Evolutionary conservation across 2,888 invertebrate genomes (phyloP).

Genomic region (Pardosa pseudoannulata): DNA sequence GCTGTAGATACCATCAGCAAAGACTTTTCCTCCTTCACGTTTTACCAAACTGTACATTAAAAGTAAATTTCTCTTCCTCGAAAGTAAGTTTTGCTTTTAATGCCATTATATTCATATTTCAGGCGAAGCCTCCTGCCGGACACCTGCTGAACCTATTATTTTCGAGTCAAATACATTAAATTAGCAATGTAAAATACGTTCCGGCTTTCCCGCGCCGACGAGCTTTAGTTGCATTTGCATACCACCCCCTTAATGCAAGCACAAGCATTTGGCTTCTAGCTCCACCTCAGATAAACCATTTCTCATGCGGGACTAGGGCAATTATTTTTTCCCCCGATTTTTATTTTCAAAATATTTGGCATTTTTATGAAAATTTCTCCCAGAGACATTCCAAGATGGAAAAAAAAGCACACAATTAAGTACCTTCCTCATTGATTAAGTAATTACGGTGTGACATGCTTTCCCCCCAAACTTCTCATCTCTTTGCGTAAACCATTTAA

Average conservation of each 20-base stretch:
- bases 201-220: background rate
- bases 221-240: background rate
- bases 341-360: too few species aligned
- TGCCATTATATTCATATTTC: background rate
- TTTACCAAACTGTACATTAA: background rate
- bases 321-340: too few species aligned
- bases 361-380: too few species aligned
- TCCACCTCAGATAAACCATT: too few species aligned
- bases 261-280: too few species aligned
- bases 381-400: background rate
- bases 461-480: background rate
- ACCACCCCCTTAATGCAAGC: background rate
- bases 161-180: background rate
- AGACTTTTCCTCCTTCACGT: too few species aligned
- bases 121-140: background rate
- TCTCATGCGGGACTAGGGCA: too few species aligned
- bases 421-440: slow-evolving; percentile 40
- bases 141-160: background rate
- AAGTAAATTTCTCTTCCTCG: background rate
- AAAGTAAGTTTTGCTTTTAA: background rate
- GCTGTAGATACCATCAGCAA: too few species aligned
- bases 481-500: slow-evolving; percentile 44
- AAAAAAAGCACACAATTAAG: background rate
- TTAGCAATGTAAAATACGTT: background rate
- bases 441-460: slow-evolving; percentile 27